Evolutionary conservation across 2,797 vertebrate genomes (phyloP), one percentile per base, ranked within the genome.

Genomic region (Choloepus didactylus): DNA sequence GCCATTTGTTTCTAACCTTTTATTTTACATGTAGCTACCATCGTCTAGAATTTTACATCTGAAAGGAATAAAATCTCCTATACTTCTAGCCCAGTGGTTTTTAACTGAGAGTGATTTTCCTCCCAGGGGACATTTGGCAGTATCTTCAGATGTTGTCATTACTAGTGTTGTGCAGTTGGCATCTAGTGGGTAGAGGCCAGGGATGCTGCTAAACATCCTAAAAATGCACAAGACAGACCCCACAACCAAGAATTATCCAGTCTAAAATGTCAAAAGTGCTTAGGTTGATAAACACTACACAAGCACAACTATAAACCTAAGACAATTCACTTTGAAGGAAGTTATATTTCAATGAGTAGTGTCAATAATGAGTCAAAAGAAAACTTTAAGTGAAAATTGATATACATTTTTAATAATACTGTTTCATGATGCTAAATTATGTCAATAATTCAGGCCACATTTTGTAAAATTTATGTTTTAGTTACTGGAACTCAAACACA

Each of bases 41-140:
- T 56, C 73, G 91, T 12, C 6, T 54, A 87, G 31, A 93, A 80
- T 29, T 84, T 96, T 56, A 75, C 51, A 67, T 69, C 9, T 87
- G 10, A 56, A 79, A 62, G 16, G 16, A 64, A 38, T 38, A 44
- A 60, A 38, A 72, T 7, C 10, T 5, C 2, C 38, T 56, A 9
- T 87, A 64, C 11, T 44, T 83, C 16, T 56, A 69, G n/a, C 18
- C 44, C 14, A 72, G 2, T 54, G 18, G 16, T 92, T 69, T 6
- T 82, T 49, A 60, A 27, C 1, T 27, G 19, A 76, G 29, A 56
- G 51, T 0, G 4, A 9, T 4, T 25, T 49, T 79, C 14, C 31
- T 54, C 18, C 44, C 21, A 3, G 29, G 19, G 56, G 31, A 41
- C 6, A 59, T 41, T 31, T 21, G 46, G 10, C 27, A 75, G 44